Evolutionary conservation across 2,888 invertebrate genomes (phyloP).

Genomic region (Archips crataeganus): DNA sequence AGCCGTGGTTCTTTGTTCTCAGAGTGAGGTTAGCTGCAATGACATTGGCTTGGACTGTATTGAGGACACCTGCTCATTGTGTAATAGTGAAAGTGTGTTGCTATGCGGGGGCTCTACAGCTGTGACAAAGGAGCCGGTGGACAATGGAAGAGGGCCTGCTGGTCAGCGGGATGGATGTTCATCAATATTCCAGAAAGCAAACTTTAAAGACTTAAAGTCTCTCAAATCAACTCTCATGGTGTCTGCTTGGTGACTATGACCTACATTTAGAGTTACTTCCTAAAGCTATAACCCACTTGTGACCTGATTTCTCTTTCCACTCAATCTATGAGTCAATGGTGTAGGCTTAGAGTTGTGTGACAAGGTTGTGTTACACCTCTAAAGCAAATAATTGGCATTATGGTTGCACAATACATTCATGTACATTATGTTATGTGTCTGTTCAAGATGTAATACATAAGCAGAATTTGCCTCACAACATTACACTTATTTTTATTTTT

Average conservation of each 20-base stretch:
- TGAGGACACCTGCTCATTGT: conserved; percentile 50
- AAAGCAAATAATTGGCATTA: conserved; percentile 15
- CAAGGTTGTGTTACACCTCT: background rate
- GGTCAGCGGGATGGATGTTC: background rate
- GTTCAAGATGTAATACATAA: background rate
- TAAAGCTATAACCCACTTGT: conserved; percentile 9
- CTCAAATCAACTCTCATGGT: background rate
- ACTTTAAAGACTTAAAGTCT: background rate
- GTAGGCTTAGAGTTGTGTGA: background rate
- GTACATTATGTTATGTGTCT: background rate
- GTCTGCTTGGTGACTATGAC: conserved; percentile 29
- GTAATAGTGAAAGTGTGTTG: conserved; percentile 63
- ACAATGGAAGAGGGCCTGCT: conserved; percentile 35
- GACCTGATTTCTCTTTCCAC: conserved; percentile 32
- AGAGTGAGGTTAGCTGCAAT: conserved; percentile 34
- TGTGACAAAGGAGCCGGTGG: conserved; percentile 54
- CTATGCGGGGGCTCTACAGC: conserved; percentile 46
- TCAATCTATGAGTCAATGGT: conserved; percentile 1
- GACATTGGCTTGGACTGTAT: conserved; percentile 30
- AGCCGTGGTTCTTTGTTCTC: conserved; percentile 58
- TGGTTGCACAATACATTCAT: background rate
- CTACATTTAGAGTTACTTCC: conserved; percentile 13
- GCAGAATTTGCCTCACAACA: background rate
- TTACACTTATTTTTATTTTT: background rate
- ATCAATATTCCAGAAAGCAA: background rate